Evolutionary conservation across 2,113 vertebrate genomes (phyloP).

Genomic region (Hydrochoerus hydrochaeris): DNA sequence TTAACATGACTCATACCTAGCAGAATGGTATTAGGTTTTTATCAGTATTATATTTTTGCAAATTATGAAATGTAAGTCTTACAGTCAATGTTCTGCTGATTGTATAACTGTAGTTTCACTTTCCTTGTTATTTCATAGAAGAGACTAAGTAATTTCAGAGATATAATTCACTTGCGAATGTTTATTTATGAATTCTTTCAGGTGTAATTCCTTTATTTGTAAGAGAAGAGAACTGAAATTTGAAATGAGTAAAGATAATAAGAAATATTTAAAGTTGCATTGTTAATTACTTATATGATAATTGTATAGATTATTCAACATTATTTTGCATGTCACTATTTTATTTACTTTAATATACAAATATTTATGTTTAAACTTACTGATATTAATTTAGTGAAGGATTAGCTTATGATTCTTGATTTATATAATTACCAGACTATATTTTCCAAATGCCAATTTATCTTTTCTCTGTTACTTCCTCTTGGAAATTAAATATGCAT

Average conservation of each 20-base stretch:
- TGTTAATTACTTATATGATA: background rate
- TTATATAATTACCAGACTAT: background rate
- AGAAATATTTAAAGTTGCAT: background rate
- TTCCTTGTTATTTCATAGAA: background rate
- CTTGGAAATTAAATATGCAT: background rate
- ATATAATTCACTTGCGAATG: background rate
- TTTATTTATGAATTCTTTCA: background rate
- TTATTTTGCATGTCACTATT: background rate
- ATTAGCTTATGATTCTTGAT: background rate
- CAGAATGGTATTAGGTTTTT: background rate
- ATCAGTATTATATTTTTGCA: background rate
- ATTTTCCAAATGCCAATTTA: background rate
- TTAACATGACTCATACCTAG: background rate
- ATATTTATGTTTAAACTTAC: background rate
- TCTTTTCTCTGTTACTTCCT: background rate
- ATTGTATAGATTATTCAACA: background rate
- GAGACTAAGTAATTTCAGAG: background rate
- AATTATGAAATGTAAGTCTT: background rate
- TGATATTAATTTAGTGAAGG: background rate
- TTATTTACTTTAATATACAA: background rate
- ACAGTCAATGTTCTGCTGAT: background rate
- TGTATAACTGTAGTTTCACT: background rate
- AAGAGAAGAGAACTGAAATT: background rate
- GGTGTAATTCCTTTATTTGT: background rate
- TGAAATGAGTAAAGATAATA: background rate